Evolutionary conservation across 2,113 vertebrate genomes (phyloP), one percentile per base, ranked within the genome.

Genomic region (Austrofundulus limnaeus): DNA sequence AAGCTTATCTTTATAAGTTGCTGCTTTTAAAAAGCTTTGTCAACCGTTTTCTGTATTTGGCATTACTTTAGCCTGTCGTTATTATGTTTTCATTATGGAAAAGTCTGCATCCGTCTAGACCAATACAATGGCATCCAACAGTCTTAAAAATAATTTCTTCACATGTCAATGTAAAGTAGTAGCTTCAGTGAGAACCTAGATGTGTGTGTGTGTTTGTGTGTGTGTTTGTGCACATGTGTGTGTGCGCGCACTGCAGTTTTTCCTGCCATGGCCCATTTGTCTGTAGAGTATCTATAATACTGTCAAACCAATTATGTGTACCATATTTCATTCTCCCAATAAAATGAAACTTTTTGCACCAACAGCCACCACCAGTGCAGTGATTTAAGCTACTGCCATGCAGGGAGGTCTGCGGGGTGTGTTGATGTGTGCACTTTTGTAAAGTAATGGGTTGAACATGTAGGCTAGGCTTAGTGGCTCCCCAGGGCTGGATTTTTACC

Each of bases 381-480:
- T 38, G 12, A 73, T 74, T 85, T 83, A 81, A 85, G 80, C 74
- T 64, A 55, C 59, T 75, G 77, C 75, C 75, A 80, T 46, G 11
- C 65, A 73, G 80, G 78, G 82, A 72, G 81, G 77, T 81, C 73
- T 81, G 54, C 20, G 25, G 66, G 74, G 81, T 83, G 75, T 77
- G 83, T 66, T 65, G 50, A 59, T 66, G 70, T 77, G 82, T 76
- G 77, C 75, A 84, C 84, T 80, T 87, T 89, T 90, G 85, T 89
- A 88, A 83, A 80, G 80, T 88, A 85, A 89, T 85, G 77, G 84
- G 72, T 83, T 85, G 83, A 85, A 70, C 81, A 85, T 88, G 81
- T 86, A 85, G 83, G 77, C 67, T 81, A 81, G 80, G 85, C 78
- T 87, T 89, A 88, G 77, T 79, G 66, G 52, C 51, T 87, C 86